Conservation (phyloP, 2,888 invertebrate species). For the Andrena haemorrhoa region DNA sequence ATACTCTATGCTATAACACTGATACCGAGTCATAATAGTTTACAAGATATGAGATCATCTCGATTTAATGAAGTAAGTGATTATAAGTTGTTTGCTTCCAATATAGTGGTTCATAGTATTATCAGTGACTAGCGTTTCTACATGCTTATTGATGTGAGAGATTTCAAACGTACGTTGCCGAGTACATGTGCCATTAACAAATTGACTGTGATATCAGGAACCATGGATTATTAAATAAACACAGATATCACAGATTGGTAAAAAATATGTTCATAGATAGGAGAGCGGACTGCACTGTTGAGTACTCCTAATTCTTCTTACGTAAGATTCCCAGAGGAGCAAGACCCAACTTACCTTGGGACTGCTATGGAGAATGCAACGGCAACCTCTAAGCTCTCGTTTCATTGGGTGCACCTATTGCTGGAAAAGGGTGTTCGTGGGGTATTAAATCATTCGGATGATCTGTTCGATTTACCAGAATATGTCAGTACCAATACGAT, state of each 20-base stretch:
- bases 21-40: conserved; percentile 87
- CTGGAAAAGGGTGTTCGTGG: conserved; percentile 92
- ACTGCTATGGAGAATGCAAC: conserved; percentile 92
- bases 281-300: conserved; percentile 88
- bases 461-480: conserved; percentile 93
- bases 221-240: conserved; percentile 57
- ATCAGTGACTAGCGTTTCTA: conserved; percentile 45
- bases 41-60: conserved; percentile 79
- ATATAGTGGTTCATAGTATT: conserved; percentile 38
- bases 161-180: conserved; percentile 41
- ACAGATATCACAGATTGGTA: conserved; percentile 51
- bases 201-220: conserved; percentile 62
- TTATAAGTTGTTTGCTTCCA: conserved; percentile 41
- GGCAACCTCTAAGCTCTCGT: conserved; percentile 90
- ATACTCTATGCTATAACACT: conserved; percentile 90
- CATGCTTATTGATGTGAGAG: conserved; percentile 51
- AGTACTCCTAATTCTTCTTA: conserved; percentile 85
- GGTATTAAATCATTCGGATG: conserved; percentile 90
- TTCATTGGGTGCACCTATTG: conserved; percentile 95
- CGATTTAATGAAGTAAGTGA: conserved; percentile 60
- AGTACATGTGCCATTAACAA: conserved; percentile 37
- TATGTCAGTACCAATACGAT: conserved; percentile 88
- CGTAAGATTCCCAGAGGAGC: conserved; percentile 88
- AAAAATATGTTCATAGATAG: conserved; percentile 83
- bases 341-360: conserved; percentile 90